phyloP scores from a whole-genome alignment of 2,888 invertebrate genomes.

The Catocala sponsa region DNA sequence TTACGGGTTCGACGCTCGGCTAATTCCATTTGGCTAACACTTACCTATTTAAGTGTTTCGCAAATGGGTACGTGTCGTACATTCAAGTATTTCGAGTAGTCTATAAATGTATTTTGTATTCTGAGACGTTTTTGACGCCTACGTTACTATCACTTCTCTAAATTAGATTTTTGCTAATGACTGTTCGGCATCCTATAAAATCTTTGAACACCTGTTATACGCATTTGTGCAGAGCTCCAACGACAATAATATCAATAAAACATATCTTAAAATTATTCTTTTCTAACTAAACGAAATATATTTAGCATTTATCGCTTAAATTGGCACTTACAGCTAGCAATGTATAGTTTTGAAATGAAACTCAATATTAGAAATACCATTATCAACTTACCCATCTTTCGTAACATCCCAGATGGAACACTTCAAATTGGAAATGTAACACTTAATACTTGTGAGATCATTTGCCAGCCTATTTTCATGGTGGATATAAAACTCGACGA shows the following conservation, averaged over 20 bases:
- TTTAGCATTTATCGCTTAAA: no score
- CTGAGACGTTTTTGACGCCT: slow-evolving; percentile 38
- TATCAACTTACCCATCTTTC: slow-evolving; percentile 3
- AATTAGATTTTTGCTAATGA: slow-evolving; percentile 37
- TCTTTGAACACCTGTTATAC: slow-evolving; percentile 15
- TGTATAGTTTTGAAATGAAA: neutral
- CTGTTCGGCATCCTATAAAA: slow-evolving; percentile 26
- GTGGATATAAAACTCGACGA: slow-evolving; percentile 50
- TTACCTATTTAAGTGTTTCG: slow-evolving; percentile 42
- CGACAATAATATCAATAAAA: no score
- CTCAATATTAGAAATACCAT: neutral
- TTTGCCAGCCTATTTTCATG: slow-evolving; percentile 49
- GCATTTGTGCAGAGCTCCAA: no score
- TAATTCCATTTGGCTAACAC: slow-evolving; percentile 43
- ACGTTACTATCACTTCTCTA: slow-evolving; percentile 31
- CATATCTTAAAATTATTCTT: no score
- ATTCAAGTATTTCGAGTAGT: slow-evolving; percentile 25
- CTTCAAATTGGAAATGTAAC: slow-evolving; percentile 26
- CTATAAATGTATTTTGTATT: slow-evolving; percentile 33
- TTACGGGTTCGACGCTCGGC: slow-evolving; percentile 41
- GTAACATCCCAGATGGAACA: slow-evolving; percentile 27
- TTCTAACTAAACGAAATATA: no score
- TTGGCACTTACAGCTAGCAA: no score
- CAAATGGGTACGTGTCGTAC: slow-evolving; percentile 34
- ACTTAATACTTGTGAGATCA: slow-evolving; percentile 36